A percentile compares a stretch with the other conserved stretches of the same genome.
These are phyloP conservation scores for Myotis daubentonii DNA, from an alignment of 2,797 vertebrate genomes.

Conservation along the genomic window DNA sequence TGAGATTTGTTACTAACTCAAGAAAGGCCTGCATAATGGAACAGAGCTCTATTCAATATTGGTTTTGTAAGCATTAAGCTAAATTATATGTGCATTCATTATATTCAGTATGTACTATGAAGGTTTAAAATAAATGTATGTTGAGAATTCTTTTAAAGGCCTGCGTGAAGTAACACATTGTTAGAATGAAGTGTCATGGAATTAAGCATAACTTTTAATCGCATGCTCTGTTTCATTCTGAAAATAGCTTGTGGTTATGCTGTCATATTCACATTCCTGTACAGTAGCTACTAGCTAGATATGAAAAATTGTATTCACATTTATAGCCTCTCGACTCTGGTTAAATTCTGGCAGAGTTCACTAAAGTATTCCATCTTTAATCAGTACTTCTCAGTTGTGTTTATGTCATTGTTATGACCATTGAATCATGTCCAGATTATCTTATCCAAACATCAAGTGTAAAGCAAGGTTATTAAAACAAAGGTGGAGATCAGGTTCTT, in stretches of 20 bases:
- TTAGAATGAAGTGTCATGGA: neutral
- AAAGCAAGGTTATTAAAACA: neutral
- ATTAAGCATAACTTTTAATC: neutral
- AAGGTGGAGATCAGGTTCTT: neutral
- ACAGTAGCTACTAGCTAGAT: neutral
- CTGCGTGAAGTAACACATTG: neutral
- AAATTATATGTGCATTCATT: neutral
- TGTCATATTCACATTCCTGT: neutral
- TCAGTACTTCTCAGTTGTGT: neutral
- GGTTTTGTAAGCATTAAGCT: neutral
- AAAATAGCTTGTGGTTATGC: neutral
- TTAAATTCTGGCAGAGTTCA: neutral
- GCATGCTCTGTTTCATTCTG: neutral
- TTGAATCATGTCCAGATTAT: neutral
- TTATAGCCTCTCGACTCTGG: neutral
- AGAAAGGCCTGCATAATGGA: neutral
- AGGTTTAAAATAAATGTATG: neutral
- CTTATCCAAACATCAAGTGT: neutral
- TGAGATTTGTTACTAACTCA: neutral
- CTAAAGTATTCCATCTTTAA: neutral
- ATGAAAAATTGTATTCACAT: neutral
- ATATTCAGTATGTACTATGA: neutral
- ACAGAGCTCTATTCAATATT: neutral
- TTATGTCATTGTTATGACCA: neutral
- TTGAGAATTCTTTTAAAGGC: neutral